Percentiles rank a stretch among this genome's conserved stretches.
Evolutionary conservation across 2,797 vertebrate genomes (phyloP).

Genomic region (Hylomyscus alleni): DNA sequence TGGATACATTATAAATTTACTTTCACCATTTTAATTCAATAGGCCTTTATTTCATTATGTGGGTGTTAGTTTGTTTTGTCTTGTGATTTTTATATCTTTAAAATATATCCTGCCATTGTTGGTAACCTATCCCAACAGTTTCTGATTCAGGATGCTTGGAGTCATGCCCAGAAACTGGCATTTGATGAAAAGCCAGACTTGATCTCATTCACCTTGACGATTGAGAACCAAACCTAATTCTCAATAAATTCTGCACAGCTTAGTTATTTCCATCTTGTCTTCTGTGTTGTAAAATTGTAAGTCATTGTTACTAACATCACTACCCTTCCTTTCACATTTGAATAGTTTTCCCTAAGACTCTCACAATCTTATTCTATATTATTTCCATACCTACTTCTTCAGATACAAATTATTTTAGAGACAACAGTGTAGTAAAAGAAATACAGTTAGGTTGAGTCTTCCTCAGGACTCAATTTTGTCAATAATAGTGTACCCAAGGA

Average conservation of each 20-base stretch:
- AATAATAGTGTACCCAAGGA: background rate
- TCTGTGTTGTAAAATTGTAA: slow-evolving; percentile 30
- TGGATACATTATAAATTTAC: background rate
- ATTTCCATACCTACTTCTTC: slow-evolving; percentile 40
- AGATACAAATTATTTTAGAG: slow-evolving; percentile 48
- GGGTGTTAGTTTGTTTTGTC: background rate
- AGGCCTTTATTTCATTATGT: background rate
- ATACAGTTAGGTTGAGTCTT: slow-evolving; percentile 4
- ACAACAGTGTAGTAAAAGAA: background rate
- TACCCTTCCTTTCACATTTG: slow-evolving; percentile 59
- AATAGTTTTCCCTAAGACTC: background rate
- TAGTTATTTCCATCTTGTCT: slow-evolving; percentile 47
- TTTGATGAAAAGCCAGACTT: slow-evolving; percentile 6
- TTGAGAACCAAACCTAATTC: slow-evolving; percentile 15
- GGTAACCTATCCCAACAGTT: background rate
- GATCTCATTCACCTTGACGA: background rate
- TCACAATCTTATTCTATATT: background rate
- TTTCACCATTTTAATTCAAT: background rate
- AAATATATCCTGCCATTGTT: background rate
- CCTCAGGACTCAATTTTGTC: slow-evolving; percentile 1
- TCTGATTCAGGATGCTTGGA: background rate
- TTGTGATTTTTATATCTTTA: background rate
- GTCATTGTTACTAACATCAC: background rate
- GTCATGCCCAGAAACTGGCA: background rate
- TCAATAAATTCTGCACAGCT: slow-evolving; percentile 33